Conservation (phyloP, 1,140 invertebrate genomes). For the Aphelinus atriplicis region DNA sequence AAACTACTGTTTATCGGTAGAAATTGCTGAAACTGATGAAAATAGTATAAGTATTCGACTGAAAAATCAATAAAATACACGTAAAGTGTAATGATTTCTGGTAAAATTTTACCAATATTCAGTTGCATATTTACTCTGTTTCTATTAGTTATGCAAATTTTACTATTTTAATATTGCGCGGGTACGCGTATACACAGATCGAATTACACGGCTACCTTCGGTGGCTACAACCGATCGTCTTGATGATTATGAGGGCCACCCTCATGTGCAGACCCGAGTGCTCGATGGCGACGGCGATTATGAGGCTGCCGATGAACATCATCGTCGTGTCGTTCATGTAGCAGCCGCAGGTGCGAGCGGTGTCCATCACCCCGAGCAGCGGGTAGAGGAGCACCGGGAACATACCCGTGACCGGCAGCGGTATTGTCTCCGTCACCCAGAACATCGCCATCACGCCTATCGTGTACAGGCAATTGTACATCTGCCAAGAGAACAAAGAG, state of each 20-base stretch:
- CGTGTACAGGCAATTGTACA: conserved; percentile 68
- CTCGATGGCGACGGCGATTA: conserved; percentile 75
- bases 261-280: conserved; percentile 73
- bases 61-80: too few relatives aligned
- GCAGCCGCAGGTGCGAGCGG: conserved; percentile 65
- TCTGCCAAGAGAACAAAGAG: conserved; percentile 42
- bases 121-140: too few relatives aligned
- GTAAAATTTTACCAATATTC: too few relatives aligned
- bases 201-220: conserved; percentile 51
- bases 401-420: conserved; percentile 72
- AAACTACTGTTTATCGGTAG: too few relatives aligned
- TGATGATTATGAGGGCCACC: conserved; percentile 71
- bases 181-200: too few relatives aligned
- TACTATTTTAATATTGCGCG: too few relatives aligned
- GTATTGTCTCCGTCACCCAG: conserved; percentile 76
- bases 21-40: too few relatives aligned
- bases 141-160: too few relatives aligned
- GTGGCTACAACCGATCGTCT: conserved; percentile 69
- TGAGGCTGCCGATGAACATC: conserved; percentile 71
- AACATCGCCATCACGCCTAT: conserved; percentile 73
- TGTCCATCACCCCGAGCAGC: conserved; percentile 68
- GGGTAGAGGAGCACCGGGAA: conserved; percentile 74
- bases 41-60: too few relatives aligned
- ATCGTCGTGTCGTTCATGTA: conserved; percentile 76
- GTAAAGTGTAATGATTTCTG: too few relatives aligned